These are phyloP conservation scores for Polydrusus tereticollis DNA, from an alignment of 2,888 invertebrate genomes.

Conservation along the genomic window DNA sequence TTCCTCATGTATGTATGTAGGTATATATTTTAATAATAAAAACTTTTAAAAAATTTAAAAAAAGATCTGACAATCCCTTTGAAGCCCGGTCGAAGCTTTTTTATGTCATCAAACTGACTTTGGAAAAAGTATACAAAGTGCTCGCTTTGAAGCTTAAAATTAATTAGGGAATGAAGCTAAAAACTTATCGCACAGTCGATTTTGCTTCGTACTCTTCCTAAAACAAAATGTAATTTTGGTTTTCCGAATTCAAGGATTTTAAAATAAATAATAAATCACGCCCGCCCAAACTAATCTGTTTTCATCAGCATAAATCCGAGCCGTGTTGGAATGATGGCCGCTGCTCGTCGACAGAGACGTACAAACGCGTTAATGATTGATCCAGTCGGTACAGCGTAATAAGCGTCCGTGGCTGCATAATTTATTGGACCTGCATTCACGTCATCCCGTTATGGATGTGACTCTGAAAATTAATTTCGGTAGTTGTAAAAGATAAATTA, in stretches of 20 bases:
- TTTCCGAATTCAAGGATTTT: conserved; percentile 1
- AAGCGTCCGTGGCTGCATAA: conserved; percentile 46
- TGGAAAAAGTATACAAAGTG: too few relatives aligned
- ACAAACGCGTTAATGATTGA: conserved; percentile 50
- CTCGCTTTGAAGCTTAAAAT: too few relatives aligned
- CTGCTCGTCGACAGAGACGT: conserved; percentile 45
- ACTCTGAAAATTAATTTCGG: conserved; percentile 63
- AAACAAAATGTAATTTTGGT: neutral
- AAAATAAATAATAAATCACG: conserved; percentile 46
- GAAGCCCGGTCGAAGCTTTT: too few relatives aligned
- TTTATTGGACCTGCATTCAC: conserved; percentile 52
- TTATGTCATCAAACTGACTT: too few relatives aligned
- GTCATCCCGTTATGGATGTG: conserved; percentile 61
- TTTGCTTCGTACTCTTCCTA: neutral
- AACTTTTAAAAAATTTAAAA: too few relatives aligned
- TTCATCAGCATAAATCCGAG: conserved; percentile 44
- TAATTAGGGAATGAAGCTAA: neutral
- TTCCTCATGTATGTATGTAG: too few relatives aligned
- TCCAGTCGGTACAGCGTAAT: conserved; percentile 39
- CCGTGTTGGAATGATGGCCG: conserved; percentile 38
- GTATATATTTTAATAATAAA: too few relatives aligned
- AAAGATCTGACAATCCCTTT: too few relatives aligned
- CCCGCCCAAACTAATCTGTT: conserved; percentile 46
- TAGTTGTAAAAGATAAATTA: conserved; percentile 62
- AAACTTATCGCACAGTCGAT: neutral